Percentiles rank a stretch among this genome's conserved stretches.
Conservation (phyloP, 2,888 invertebrate species). For the Allacma fusca region DNA sequence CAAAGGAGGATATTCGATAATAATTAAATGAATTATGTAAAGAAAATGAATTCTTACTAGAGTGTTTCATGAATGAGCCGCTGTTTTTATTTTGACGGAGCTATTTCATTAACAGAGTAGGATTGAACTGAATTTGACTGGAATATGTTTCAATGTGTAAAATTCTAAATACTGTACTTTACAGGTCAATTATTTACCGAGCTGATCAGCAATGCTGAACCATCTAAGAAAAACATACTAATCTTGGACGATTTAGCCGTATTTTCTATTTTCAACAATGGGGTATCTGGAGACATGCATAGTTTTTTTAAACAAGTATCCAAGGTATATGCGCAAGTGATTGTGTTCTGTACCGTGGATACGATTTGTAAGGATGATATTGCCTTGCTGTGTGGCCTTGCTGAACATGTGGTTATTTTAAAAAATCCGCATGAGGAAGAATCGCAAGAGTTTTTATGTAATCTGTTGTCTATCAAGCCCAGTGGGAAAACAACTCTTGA, state of each 20-base stretch:
- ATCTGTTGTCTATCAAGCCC: conserved; percentile 39
- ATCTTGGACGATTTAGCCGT: conserved; percentile 55
- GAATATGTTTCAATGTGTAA: background rate
- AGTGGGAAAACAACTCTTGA: conserved; percentile 45
- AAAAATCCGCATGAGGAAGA: conserved; percentile 27
- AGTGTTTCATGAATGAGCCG: no score
- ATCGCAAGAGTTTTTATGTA: conserved; percentile 35
- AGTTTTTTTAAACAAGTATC: conserved; percentile 31
- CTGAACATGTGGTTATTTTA: conserved; percentile 32
- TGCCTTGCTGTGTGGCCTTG: conserved; percentile 6
- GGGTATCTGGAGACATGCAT: background rate
- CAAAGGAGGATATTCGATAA: no score
- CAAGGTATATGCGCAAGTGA: conserved; percentile 25
- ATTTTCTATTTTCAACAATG: conserved; percentile 45
- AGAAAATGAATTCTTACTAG: no score
- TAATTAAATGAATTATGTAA: no score
- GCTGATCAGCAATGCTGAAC: background rate
- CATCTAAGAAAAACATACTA: conserved; percentile 43
- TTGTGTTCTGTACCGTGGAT: conserved; percentile 20
- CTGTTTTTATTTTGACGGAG: no score
- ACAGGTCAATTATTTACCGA: conserved; percentile 6
- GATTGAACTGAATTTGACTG: no score
- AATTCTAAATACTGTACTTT: background rate
- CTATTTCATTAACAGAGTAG: no score
- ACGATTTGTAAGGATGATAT: conserved; percentile 28